Evolutionary conservation across 92 coral and sea anemone species (phyloP), one percentile per base, ranked within the genome.

Genomic region (Epizoanthus rinbou): DNA sequence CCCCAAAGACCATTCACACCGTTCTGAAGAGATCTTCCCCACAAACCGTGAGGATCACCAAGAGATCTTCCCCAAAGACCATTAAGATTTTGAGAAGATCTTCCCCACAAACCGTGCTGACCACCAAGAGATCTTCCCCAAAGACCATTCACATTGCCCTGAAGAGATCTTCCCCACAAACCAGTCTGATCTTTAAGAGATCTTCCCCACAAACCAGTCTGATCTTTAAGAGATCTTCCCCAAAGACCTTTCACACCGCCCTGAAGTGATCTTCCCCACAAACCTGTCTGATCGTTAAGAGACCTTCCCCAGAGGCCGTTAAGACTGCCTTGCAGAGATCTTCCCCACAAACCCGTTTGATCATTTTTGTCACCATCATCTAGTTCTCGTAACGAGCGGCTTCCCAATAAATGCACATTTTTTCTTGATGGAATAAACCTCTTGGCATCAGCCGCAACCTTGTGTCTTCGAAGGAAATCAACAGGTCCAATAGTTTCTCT

Each of bases 101-200:
- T 24, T 41, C 74, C 74, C 74, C 74, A 69, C 56, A 70, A 18
- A n/a, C 57, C 75, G 3, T 18, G 74, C 13, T 47, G 56, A 17
- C 8, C 54, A 0, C 8, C 3, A 8, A 47, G 54, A 47, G 54
- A 47, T 10, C 54, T 47, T 47, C 54, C 54, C 54, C 54, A 47
- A 1, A 45, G 52, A 6, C 74, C 74, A 17, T 35, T 14, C 10
- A 1, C 2, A 68, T 3, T 22, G 4, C 17, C 11, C 6, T 63
- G 22, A 31, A 68, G 8, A 13, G 73, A 68, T 16, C 73, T 39
- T 21, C 73, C 52, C 73, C 52, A 68, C 45, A 68, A 17, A 33
- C 73, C 73, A 18, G 2, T 8, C 25, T 35, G 56, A 17, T 10
- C 53, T 1, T 13, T 22, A 69, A 69, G 54, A 19, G 74, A 69